These are phyloP conservation scores for Drosophila sordidula DNA, from an alignment of 2,888 invertebrate genomes.

Conservation along the genomic window DNA sequence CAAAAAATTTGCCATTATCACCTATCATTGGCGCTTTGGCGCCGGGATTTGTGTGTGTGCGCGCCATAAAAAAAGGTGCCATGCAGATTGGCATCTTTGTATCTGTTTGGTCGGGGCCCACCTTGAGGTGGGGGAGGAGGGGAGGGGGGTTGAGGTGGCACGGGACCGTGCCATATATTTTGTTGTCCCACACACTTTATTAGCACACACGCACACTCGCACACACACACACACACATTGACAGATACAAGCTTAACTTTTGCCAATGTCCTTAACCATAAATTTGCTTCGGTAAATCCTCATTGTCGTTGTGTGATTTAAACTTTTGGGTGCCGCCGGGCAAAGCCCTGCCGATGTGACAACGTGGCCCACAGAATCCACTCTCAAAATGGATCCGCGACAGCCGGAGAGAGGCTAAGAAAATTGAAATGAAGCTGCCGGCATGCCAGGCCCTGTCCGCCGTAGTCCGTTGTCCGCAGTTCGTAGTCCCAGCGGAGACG, in stretches of 20 bases:
- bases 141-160: neutral
- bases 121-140: conserved; percentile 10
- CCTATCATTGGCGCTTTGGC: conserved; percentile 81
- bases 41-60: conserved; percentile 71
- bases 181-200: conserved; percentile 49
- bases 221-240: conserved; percentile 26
- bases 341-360: conserved; percentile 46
- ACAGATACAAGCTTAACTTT: conserved; percentile 67
- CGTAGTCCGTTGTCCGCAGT: neutral
- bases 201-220: conserved; percentile 16
- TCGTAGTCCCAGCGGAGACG: conserved; percentile 46
- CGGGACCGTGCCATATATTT: conserved; percentile 56
- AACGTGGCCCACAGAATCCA: conserved; percentile 6
- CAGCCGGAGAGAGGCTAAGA: conserved; percentile 43
- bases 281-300: conserved; percentile 83
- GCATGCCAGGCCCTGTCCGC: conserved; percentile 3
- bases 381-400: conserved; percentile 48
- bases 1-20: conserved; percentile 81
- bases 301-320: conserved; percentile 84
- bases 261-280: conserved; percentile 80
- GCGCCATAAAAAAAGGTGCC: conserved; percentile 76
- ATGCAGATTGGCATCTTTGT: conserved; percentile 83
- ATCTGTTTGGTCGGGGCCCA: conserved; percentile 40
- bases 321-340: conserved; percentile 70
- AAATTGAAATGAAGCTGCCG: conserved; percentile 72